Conservation (phyloP, 2,113 vertebrate species). For the Barnardius zonarius region DNA sequence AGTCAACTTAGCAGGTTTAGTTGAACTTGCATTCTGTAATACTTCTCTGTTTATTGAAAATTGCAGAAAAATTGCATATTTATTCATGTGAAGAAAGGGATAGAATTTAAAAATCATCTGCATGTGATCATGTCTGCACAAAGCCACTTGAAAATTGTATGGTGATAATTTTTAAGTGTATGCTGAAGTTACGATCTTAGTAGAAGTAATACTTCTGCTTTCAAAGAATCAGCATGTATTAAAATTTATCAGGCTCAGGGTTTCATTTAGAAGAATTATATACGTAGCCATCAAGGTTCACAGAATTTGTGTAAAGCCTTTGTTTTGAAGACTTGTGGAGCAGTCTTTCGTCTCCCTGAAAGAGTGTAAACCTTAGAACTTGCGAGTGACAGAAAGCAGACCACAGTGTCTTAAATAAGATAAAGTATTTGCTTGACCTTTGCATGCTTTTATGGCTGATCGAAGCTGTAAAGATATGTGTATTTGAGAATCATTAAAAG, state of each 20-base stretch:
- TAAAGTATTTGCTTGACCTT: slow-evolving; percentile 66
- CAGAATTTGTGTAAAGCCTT: slow-evolving; percentile 39
- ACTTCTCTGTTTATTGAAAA: slow-evolving; percentile 60
- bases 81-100: slow-evolving; percentile 65
- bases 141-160: background rate
- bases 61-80: slow-evolving; percentile 12
- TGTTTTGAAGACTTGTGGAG: slow-evolving; percentile 27
- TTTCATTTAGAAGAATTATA: background rate
- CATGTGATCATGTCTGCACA: background rate
- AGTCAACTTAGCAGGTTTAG: slow-evolving; percentile 7
- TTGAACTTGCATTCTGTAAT: slow-evolving; percentile 55
- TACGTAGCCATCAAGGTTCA: background rate
- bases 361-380: slow-evolving; percentile 56
- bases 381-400: slow-evolving; percentile 66
- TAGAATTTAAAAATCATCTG: slow-evolving; percentile 22
- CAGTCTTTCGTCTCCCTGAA: slow-evolving; percentile 24
- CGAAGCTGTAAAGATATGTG: slow-evolving; percentile 25
- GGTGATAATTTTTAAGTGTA: background rate
- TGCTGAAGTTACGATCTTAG: background rate
- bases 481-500: slow-evolving; percentile 39
- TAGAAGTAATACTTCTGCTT: background rate
- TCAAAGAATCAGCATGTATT: background rate
- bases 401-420: slow-evolving; percentile 46
- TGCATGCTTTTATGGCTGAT: slow-evolving; percentile 49
- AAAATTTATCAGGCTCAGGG: background rate